Conservation (phyloP, 2,888 invertebrate species). For the Suillia variegata region DNA sequence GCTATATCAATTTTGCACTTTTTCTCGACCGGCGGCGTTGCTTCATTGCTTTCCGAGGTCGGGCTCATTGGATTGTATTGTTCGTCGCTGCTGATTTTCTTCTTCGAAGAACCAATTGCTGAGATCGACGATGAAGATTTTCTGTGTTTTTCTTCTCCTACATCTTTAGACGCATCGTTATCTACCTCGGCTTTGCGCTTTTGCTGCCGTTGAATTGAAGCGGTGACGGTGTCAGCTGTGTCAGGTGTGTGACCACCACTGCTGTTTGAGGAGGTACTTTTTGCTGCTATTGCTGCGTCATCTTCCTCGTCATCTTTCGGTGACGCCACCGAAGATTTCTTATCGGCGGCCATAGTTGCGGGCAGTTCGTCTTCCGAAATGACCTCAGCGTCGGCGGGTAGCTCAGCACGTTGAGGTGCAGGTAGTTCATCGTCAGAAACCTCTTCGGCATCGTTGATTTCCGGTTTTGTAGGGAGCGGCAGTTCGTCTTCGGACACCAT, state of each 20-base stretch:
- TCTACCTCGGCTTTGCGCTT: slow-evolving; percentile 35
- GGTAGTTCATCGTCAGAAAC: slow-evolving; percentile 79
- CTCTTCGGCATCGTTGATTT: slow-evolving; percentile 83
- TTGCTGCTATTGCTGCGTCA: not conserved
- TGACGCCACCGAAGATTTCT: slow-evolving; percentile 29
- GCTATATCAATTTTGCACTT: slow-evolving; percentile 58
- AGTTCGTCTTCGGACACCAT: slow-evolving; percentile 85
- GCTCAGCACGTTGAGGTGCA: slow-evolving; percentile 72
- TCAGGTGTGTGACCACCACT: too few relatives aligned
- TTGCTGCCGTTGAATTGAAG: too few relatives aligned
- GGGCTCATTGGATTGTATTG: slow-evolving; percentile 82
- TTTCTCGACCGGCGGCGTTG: slow-evolving; percentile 63
- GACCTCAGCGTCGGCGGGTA: slow-evolving; percentile 76
- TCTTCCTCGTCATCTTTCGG: slow-evolving; percentile 20
- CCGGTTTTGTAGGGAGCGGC: slow-evolving; percentile 73
- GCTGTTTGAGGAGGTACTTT: not conserved
- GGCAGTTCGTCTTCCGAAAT: slow-evolving; percentile 85
- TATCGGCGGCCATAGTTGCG: slow-evolving; percentile 34
- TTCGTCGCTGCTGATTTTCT: slow-evolving; percentile 61
- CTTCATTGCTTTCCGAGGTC: slow-evolving; percentile 75
- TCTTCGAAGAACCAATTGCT: slow-evolving; percentile 25
- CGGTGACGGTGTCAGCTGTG: too few relatives aligned
- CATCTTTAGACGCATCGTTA: too few relatives aligned
- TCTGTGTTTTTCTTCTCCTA: too few relatives aligned
- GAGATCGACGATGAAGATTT: too few relatives aligned